A percentile compares a stretch with the other conserved stretches of the same genome.
These are phyloP conservation scores for Menidia beryllina DNA, from an alignment of 2,113 vertebrate species.

Conservation along the genomic window DNA sequence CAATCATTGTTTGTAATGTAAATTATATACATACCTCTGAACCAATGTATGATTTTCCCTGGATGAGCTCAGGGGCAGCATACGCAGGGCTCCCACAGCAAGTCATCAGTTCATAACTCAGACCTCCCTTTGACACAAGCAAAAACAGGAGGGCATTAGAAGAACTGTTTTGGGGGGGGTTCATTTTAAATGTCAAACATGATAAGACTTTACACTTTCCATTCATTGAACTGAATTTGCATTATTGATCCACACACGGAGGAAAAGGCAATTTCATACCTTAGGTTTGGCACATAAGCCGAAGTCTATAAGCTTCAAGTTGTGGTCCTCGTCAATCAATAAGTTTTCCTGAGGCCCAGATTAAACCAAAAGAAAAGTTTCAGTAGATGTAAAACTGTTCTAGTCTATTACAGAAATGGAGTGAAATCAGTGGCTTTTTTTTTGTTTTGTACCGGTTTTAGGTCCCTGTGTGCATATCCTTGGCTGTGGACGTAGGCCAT, in stretches of 20 bases:
- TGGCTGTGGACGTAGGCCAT: slow-evolving; percentile 93
- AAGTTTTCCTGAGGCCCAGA: slow-evolving; percentile 88
- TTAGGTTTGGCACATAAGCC: slow-evolving; percentile 96
- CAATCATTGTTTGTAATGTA: slow-evolving; percentile 6
- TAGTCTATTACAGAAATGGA: background rate
- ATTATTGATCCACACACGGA: background rate
- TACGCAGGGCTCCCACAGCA: slow-evolving; percentile 97
- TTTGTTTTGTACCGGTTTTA: slow-evolving; percentile 87
- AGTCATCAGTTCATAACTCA: slow-evolving; percentile 90
- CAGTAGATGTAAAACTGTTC: background rate
- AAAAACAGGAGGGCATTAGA: background rate
- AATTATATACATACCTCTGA: slow-evolving; percentile 86
- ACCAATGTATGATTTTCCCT: slow-evolving; percentile 94
- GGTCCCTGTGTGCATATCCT: slow-evolving; percentile 95
- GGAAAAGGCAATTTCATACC: slow-evolving; percentile 75
- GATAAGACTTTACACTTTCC: background rate
- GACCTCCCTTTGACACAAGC: slow-evolving; percentile 83
- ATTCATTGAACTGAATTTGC: background rate
- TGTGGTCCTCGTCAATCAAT: slow-evolving; percentile 90
- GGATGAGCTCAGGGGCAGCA: slow-evolving; percentile 94
- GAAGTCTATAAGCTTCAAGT: slow-evolving; percentile 97
- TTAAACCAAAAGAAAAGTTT: slow-evolving; percentile 25
- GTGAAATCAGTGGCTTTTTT: background rate
- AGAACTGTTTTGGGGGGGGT: background rate
- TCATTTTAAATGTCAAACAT: background rate